A percentile compares a stretch with the other conserved stretches of the same genome.
These are phyloP conservation scores for Sarcophaga caerulescens DNA, from an alignment of 2,888 invertebrate genomes.

Conservation along the genomic window DNA sequence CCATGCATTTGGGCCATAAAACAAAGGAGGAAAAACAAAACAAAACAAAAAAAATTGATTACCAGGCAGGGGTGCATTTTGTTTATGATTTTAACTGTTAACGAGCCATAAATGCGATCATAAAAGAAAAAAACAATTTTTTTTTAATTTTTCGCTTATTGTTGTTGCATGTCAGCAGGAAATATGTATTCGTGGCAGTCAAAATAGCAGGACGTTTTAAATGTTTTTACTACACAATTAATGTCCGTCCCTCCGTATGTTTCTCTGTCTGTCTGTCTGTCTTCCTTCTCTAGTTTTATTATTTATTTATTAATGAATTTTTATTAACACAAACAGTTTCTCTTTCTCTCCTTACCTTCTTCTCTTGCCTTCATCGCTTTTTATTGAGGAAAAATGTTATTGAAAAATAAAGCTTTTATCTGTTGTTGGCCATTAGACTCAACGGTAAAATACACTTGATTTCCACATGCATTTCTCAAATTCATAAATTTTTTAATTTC, in stretches of 20 bases:
- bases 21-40: background rate
- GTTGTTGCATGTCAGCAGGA: conserved; percentile 52
- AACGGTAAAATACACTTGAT: too few species aligned
- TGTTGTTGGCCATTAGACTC: too few species aligned
- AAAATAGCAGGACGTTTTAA: conserved; percentile 49
- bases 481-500: too few species aligned
- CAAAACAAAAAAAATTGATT: too few species aligned
- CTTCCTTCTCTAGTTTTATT: background rate
- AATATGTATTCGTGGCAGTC: conserved; percentile 49
- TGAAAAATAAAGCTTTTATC: too few species aligned
- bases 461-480: too few species aligned
- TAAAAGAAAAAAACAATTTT: background rate
- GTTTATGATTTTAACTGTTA: conserved; percentile 60
- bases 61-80: conserved; percentile 63
- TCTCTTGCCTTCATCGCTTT: too few species aligned
- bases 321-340: background rate
- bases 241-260: background rate
- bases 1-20: background rate
- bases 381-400: too few species aligned
- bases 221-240: background rate
- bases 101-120: conserved; percentile 52
- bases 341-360: too few species aligned
- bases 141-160: conserved; percentile 29
- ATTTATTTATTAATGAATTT: conserved; percentile 17
- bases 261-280: background rate